phyloP scores from a whole-genome alignment of 1,140 invertebrate species.

The Diprion similis region DNA sequence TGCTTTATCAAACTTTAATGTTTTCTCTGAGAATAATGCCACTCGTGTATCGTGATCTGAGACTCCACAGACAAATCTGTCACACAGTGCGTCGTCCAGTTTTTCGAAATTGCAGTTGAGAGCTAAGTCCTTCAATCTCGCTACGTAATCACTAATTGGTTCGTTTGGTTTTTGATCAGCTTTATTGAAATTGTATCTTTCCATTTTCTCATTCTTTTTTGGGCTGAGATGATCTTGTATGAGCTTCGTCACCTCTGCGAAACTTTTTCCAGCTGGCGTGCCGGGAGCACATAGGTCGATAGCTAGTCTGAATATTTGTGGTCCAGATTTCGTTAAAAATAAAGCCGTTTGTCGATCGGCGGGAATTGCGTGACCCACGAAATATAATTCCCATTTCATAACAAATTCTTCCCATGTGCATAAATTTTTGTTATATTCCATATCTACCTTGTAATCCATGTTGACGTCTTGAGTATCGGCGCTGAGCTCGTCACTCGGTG shows the following conservation, averaged over 20 bases:
- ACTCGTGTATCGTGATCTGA: conserved; percentile 3
- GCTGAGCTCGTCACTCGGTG: too few species aligned
- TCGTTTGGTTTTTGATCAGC: conserved; percentile 6
- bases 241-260: neutral
- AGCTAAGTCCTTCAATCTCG: neutral
- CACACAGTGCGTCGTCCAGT: conserved; percentile 6
- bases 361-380: conserved; percentile 1
- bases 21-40: conserved; percentile 6
- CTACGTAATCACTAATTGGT: conserved; percentile 4
- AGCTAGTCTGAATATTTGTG: conserved; percentile 5
- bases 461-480: too few species aligned
- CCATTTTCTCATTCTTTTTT: conserved; percentile 11
- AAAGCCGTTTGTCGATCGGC: conserved; percentile 5
- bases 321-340: conserved; percentile 9
- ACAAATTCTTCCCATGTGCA: conserved; percentile 17
- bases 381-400: conserved; percentile 7
- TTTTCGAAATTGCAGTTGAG: conserved; percentile 1
- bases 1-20: neutral
- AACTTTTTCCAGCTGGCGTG: neutral
- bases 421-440: too few species aligned
- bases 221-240: conserved; percentile 4
- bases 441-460: too few species aligned
- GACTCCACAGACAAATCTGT: neutral
- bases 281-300: conserved; percentile 9
- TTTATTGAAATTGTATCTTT: neutral